Evolutionary conservation across 2,113 vertebrate genomes (phyloP), one percentile per base, ranked within the genome.

Genomic region (Saguinus midas): DNA sequence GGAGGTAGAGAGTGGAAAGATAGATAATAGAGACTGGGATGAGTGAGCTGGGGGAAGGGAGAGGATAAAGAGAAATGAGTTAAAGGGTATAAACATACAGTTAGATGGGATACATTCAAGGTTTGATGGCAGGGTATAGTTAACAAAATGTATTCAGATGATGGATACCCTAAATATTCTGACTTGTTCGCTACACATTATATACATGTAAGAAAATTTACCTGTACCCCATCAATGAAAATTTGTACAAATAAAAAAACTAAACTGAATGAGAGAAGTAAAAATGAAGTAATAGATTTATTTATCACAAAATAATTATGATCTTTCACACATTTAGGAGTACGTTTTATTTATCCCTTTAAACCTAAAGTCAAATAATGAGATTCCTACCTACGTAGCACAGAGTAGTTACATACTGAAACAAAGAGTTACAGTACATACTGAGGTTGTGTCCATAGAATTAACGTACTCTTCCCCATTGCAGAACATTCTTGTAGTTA

Each of bases 381-480:
- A 80, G 37, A 86, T 66, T 52, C 85, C 17, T n/a, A 32, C 4
- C 66, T 48, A 7, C 9, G 4, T 17, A 57, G 0, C 4, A 73
- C 6, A 25, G 9, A 52, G 18, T 10, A 55, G 9, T 32, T 8
- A 68, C 4, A 16, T 2, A 45, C 9, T 35, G 72, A 29, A 35
- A 27, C 5, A 35, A 13, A 66, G 37, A 79, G 14, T 32, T 83
- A 75, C 17, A 29, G 27, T 11, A 25, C 1, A 23, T 40, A 45
- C 2, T 50, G 17, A 35, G 3, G 6, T 21, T 25, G 20, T 75
- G 50, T 14, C 21, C 23, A 35, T 25, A 40, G 52, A 18, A 64
- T 0, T 35, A 8, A 37, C 23, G 21, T n/a, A 25, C 18, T 2
- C 4, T 80, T n/a, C 25, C n/a, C 2, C 4, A 32, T 9, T 35